Conservation (phyloP, 1,140 invertebrate species). For the Araneus ventricosus region DNA sequence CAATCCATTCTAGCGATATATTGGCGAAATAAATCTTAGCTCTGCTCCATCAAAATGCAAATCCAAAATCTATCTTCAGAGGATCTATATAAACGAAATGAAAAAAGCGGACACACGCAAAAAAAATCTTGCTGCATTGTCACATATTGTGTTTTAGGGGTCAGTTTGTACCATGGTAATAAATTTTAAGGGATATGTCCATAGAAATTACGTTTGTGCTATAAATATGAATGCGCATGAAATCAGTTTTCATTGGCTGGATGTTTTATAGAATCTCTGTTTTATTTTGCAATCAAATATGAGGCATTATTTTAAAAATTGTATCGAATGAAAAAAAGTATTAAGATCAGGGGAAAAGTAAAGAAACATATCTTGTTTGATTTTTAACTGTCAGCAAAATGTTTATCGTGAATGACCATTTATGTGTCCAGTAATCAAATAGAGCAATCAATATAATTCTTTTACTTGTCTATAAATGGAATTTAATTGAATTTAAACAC, state of each 20-base stretch:
- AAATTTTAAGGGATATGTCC: not conserved
- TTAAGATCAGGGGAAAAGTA: too few species aligned
- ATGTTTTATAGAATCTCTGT: not conserved
- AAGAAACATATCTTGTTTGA: too few species aligned
- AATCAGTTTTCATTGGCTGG: not conserved
- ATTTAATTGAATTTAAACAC: too few species aligned
- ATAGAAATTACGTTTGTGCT: not conserved
- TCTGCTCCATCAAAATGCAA: slow-evolving; percentile 43
- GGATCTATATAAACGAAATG: not conserved
- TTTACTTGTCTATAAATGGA: too few species aligned
- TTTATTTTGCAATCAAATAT: not conserved
- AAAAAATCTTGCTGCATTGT: not conserved
- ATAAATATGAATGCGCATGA: not conserved
- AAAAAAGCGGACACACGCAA: not conserved
- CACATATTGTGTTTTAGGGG: not conserved
- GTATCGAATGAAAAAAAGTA: not conserved
- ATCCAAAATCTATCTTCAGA: not conserved
- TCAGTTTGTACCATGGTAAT: not conserved
- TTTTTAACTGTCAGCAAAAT: too few species aligned
- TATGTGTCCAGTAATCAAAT: too few species aligned
- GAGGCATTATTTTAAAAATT: not conserved
- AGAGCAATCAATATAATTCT: too few species aligned
- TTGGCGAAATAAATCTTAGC: slow-evolving; percentile 32
- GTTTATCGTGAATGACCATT: too few species aligned
- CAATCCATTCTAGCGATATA: slow-evolving; percentile 26